phyloP scores from a whole-genome alignment of 1,140 invertebrate species.

The Reticulitermes speratus region DNA sequence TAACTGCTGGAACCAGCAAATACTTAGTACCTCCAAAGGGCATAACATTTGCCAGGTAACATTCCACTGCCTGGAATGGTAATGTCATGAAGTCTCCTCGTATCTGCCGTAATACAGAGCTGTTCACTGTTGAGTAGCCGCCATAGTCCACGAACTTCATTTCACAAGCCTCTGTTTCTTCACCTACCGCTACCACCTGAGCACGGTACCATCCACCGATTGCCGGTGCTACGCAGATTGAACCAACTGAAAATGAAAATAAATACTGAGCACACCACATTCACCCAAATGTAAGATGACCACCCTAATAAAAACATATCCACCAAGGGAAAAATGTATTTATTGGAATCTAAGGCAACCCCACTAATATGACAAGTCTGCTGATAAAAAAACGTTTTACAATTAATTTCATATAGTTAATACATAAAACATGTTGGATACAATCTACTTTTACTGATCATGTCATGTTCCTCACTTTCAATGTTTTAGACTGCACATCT shows the following conservation, averaged over 20 bases:
- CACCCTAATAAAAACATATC: no score
- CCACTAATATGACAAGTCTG: no score
- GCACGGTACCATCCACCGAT: constrained; percentile 86
- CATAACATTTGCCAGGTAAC: constrained; percentile 81
- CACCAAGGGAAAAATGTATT: no score
- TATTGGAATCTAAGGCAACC: no score
- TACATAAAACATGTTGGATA: no score
- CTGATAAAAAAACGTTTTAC: no score
- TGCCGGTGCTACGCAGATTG: constrained; percentile 83
- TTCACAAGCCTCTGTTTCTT: constrained; percentile 67
- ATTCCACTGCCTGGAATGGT: constrained; percentile 96
- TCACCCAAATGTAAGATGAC: background rate
- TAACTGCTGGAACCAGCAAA: no score
- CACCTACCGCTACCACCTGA: constrained; percentile 70
- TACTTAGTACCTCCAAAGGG: background rate
- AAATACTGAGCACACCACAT: constrained; percentile 30
- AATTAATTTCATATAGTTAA: no score
- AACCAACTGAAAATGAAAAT: constrained; percentile 62
- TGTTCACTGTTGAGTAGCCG: constrained; percentile 78
- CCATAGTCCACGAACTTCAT: constrained; percentile 93
- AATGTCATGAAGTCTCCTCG: constrained; percentile 87
- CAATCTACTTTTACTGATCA: no score
- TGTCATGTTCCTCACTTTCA: no score
- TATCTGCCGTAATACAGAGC: constrained; percentile 78
- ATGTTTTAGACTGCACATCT: no score